phyloP scores from a whole-genome alignment of 1,140 invertebrate species.

The Listronotus bonariensis region DNA sequence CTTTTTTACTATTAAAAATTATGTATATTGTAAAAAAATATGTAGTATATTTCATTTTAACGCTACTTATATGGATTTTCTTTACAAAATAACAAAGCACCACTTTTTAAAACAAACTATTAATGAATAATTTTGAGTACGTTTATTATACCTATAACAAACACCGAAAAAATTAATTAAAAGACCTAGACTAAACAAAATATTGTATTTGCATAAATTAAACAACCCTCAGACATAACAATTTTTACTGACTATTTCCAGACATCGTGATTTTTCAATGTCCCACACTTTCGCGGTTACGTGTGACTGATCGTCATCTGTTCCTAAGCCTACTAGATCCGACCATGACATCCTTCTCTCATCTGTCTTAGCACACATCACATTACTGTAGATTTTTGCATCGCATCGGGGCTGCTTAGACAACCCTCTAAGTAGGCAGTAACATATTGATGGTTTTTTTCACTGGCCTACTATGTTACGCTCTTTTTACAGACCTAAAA shows the following conservation, averaged over 20 bases:
- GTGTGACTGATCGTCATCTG: slow-evolving; percentile 44
- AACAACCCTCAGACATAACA: neutral
- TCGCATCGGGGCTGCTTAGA: slow-evolving; percentile 10
- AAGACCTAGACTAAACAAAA: no score
- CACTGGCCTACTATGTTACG: neutral
- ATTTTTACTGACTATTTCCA: slow-evolving; percentile 13
- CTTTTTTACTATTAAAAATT: no score
- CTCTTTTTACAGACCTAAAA: neutral
- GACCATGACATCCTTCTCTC: slow-evolving; percentile 44
- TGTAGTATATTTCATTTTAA: no score
- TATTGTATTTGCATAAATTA: no score
- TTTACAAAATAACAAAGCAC: no score
- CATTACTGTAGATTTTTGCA: slow-evolving; percentile 36
- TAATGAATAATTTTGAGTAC: no score
- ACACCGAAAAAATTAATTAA: no score
- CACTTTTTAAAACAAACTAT: no score
- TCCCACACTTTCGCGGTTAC: slow-evolving; percentile 34
- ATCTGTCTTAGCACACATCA: slow-evolving; percentile 46
- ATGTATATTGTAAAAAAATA: no score
- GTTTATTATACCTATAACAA: no score
- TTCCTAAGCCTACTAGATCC: slow-evolving; percentile 36
- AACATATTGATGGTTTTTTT: slow-evolving; percentile 9
- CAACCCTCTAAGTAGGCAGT: slow-evolving; percentile 16
- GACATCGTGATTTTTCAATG: slow-evolving; percentile 39
- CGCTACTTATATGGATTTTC: no score